Conservation (phyloP, 2,113 vertebrate genomes). For the Pterocles burchelli region DNA sequence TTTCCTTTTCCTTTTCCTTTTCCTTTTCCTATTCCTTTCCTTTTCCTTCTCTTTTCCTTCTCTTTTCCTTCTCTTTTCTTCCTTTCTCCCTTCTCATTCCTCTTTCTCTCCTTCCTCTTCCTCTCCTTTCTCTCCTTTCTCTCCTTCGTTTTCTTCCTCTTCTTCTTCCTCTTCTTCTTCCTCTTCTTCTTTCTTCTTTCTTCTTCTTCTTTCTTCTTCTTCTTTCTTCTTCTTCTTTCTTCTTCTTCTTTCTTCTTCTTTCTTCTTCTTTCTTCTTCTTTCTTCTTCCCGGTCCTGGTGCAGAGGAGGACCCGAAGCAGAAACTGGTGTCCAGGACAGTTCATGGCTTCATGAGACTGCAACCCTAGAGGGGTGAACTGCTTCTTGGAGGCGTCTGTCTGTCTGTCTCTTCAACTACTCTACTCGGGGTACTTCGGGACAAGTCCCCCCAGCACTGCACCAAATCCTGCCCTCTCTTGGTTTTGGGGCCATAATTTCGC, state of each 20-base stretch:
- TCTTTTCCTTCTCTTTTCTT: fast-evolving
- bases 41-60: fast-evolving
- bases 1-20: too few relatives aligned
- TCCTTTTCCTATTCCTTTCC: too few relatives aligned
- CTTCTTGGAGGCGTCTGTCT: neutral
- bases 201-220: fast-evolving
- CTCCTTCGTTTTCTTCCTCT: fast-evolving
- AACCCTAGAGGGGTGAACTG: neutral
- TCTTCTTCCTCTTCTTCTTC: neutral
- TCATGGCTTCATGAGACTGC: neutral
- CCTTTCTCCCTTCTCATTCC: too few relatives aligned
- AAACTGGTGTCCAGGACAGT: fast-evolving
- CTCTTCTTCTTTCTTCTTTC: too few relatives aligned
- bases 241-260: fast-evolving
- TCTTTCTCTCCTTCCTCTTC: too few relatives aligned
- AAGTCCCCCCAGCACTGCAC: neutral
- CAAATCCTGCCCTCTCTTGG: fast-evolving
- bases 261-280: neutral
- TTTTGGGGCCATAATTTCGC: neutral
- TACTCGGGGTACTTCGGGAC: neutral
- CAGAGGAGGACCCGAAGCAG: neutral
- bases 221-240: too few relatives aligned
- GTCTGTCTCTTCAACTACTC: neutral
- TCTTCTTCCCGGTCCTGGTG: neutral
- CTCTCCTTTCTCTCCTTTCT: too few relatives aligned